Evolutionary conservation across 2,888 invertebrate species (phyloP).

Genomic region (Leptinotarsa haldemani): DNA sequence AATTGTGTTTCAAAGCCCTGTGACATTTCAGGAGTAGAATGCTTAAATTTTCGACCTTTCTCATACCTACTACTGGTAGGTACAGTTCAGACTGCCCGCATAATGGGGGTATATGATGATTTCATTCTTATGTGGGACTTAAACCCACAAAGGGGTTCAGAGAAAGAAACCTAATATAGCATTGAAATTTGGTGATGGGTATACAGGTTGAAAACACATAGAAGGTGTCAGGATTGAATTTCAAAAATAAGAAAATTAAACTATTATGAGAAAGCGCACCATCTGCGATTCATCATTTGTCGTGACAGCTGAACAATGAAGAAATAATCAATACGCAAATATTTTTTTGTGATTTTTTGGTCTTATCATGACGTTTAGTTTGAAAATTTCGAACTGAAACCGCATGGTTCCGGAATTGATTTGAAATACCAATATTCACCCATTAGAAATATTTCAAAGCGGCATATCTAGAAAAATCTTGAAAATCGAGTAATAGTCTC

Average conservation of each 20-base stretch:
- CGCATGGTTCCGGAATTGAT: too few species aligned
- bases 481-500: too few species aligned
- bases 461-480: too few species aligned
- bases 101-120: conserved; percentile 2
- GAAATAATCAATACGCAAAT: too few species aligned
- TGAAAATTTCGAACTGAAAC: too few species aligned
- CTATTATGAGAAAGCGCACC: not conserved
- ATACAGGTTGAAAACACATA: conserved; percentile 6
- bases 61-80: not conserved
- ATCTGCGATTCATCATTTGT: not conserved
- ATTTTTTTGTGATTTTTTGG: too few species aligned
- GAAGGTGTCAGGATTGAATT: not conserved
- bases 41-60: conserved; percentile 2
- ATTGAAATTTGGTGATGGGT: not conserved
- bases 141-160: not conserved
- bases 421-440: too few species aligned
- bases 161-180: conserved; percentile 12
- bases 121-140: conserved; percentile 12
- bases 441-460: too few species aligned
- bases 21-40: conserved; percentile 17
- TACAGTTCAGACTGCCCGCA: conserved; percentile 10
- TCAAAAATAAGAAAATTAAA: not conserved
- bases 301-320: too few species aligned
- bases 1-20: conserved; percentile 21
- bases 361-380: too few species aligned